phyloP scores from a whole-genome alignment of 2,888 invertebrate species.

The Hypercompe scribonia region DNA sequence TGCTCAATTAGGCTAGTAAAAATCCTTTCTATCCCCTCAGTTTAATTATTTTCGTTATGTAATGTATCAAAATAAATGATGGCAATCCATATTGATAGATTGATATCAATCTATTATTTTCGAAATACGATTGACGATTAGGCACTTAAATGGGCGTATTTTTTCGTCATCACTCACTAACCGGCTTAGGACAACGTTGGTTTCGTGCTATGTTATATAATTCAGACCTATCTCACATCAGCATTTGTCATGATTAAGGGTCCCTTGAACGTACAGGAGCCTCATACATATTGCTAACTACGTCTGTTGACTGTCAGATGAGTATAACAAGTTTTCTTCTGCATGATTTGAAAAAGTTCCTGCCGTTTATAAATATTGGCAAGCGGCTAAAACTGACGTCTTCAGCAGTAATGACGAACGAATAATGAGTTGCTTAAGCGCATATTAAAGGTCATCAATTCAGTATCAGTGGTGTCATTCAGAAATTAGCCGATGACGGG shows the following conservation, averaged over 20 bases:
- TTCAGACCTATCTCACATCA: neutral
- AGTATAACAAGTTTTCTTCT: neutral
- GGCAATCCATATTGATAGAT: conserved; percentile 12
- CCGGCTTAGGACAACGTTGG: neutral
- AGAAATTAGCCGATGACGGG: too few species aligned
- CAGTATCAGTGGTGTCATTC: too few species aligned
- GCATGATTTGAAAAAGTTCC: neutral
- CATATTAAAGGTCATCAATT: neutral
- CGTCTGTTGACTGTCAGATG: neutral
- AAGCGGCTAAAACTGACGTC: neutral
- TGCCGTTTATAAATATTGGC: neutral
- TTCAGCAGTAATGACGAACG: neutral
- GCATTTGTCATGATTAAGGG: neutral
- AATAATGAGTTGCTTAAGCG: neutral
- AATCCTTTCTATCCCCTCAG: neutral
- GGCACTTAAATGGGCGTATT: neutral
- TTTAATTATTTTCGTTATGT: neutral
- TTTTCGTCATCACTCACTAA: neutral
- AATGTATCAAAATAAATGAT: neutral
- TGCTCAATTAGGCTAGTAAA: neutral
- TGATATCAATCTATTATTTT: conserved; percentile 14
- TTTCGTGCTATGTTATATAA: neutral
- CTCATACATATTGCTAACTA: neutral
- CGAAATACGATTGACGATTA: conserved; percentile 1
- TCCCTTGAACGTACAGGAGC: neutral